Evolutionary conservation across 1,140 invertebrate genomes (phyloP), one percentile per base, ranked within the genome.

Genomic region (Cotesia vestalis): DNA sequence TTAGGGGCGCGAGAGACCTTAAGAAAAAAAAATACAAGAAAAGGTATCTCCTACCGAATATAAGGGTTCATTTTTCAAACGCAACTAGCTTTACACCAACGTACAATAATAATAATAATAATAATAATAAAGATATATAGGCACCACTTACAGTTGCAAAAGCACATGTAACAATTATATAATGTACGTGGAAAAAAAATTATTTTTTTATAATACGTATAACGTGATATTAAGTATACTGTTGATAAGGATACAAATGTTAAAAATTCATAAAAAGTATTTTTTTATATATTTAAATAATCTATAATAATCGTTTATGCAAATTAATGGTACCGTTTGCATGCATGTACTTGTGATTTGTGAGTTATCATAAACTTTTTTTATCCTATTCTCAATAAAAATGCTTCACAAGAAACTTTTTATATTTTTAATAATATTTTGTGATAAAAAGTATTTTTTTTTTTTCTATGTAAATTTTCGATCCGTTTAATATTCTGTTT

Each of bases 1-100:
- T 87, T 86, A 85, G 78, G 76, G 78, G 77, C 80, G 78, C 85
- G 83, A 84, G 83, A 82, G 78, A 85, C 85, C 85, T 87, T 87
- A 79, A 81, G 81, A 83, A 84, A 85, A 85, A 84, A 85, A 83
- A 80, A 78, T 6, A 80, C 73, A 82, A 83, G 81, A 81, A 84
- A 82, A 83, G 76, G 83, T 75, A 81, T 83, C 80, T 81, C 78
- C 82, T 80, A 82, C 80, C 79, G 77, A 80, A 80, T 73, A 75
- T 76, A 75, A 79, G 74, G 75, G 57, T 55, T 59, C 57, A 63
- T 64, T 59, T 71, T 46, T 46, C 11, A 9, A 9, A 46, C 40
- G 40, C 40, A 9, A 46, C 73, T 74, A 57, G 52, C 71, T 73
- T 71, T 78, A 79, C 75, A 81, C 74, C 78, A 80, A 80, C 60